Percentiles rank a stretch among this genome's conserved stretches.
These are phyloP conservation scores for Chelmon rostratus DNA, from an alignment of 2,797 vertebrate species.

Conservation along the genomic window DNA sequence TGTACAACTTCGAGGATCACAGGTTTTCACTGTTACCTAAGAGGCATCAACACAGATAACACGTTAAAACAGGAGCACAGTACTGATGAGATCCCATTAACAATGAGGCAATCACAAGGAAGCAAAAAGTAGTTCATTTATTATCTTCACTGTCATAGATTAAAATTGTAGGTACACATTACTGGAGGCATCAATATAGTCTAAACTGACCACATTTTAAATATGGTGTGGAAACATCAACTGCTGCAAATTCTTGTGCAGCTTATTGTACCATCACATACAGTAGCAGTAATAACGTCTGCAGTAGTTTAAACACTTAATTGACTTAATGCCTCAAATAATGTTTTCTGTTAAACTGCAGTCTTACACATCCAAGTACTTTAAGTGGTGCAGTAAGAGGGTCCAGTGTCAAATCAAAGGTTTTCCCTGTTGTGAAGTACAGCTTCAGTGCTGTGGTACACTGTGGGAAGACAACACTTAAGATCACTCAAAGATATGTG, in stretches of 20 bases:
- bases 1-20: not conserved
- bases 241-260: constrained; percentile 53
- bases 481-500: constrained; percentile 41
- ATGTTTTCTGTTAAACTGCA: constrained; percentile 60
- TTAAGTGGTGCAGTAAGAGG: constrained; percentile 69
- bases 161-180: constrained; percentile 79
- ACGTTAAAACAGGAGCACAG: not conserved
- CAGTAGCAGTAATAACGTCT: constrained; percentile 66
- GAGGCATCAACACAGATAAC: not conserved
- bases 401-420: constrained; percentile 79
- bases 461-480: constrained; percentile 64
- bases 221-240: constrained; percentile 66
- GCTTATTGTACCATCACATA: constrained; percentile 70
- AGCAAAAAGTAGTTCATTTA: constrained; percentile 85
- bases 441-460: constrained; percentile 56
- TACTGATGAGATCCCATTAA: constrained; percentile 7
- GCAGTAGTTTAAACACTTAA: constrained; percentile 69
- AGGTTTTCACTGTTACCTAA: not conserved
- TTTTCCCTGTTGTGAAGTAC: constrained; percentile 64
- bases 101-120: constrained; percentile 62
- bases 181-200: constrained; percentile 75
- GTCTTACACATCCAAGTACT: constrained; percentile 73
- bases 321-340: constrained; percentile 75
- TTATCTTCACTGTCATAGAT: constrained; percentile 79
- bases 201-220: constrained; percentile 68